These are phyloP conservation scores for Amblyraja radiata DNA, from an alignment of 2,797 vertebrate genomes.

Conservation along the genomic window DNA sequence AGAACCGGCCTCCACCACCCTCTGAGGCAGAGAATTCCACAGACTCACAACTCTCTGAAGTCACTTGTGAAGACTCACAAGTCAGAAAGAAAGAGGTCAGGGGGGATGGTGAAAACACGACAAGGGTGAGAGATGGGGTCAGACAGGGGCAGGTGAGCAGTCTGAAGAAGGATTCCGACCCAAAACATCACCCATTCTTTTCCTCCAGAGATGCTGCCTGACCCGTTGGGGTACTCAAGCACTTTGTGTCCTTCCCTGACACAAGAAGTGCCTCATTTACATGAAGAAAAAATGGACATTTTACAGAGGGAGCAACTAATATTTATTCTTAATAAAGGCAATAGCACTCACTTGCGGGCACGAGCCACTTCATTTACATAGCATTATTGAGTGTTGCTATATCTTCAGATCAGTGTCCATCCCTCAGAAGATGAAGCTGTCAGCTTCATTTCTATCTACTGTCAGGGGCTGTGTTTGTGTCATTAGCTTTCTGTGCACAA, in stretches of 20 bases:
- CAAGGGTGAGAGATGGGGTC: too few relatives aligned
- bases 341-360: constrained; percentile 62
- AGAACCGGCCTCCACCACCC: too few relatives aligned
- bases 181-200: too few relatives aligned
- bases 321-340: constrained; percentile 66
- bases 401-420: constrained; percentile 53
- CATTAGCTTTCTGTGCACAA: neutral
- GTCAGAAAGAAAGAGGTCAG: too few relatives aligned
- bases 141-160: too few relatives aligned
- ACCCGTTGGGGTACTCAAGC: too few relatives aligned
- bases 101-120: too few relatives aligned
- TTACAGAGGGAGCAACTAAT: constrained; percentile 57
- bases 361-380: constrained; percentile 68
- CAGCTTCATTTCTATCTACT: constrained; percentile 49
- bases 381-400: constrained; percentile 62
- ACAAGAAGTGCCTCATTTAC: constrained; percentile 51
- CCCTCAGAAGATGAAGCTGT: constrained; percentile 59
- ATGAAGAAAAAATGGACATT: constrained; percentile 48
- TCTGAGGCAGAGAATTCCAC: too few relatives aligned
- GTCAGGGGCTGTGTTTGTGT: constrained; percentile 44
- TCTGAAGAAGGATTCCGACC: too few relatives aligned
- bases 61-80: too few relatives aligned
- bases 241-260: constrained; percentile 39
- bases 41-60: too few relatives aligned
- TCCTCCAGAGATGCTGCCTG: too few relatives aligned